Evolutionary conservation across 2,888 invertebrate genomes (phyloP), one percentile per base, ranked within the genome.

Genomic region (Lepidonotus clava): DNA sequence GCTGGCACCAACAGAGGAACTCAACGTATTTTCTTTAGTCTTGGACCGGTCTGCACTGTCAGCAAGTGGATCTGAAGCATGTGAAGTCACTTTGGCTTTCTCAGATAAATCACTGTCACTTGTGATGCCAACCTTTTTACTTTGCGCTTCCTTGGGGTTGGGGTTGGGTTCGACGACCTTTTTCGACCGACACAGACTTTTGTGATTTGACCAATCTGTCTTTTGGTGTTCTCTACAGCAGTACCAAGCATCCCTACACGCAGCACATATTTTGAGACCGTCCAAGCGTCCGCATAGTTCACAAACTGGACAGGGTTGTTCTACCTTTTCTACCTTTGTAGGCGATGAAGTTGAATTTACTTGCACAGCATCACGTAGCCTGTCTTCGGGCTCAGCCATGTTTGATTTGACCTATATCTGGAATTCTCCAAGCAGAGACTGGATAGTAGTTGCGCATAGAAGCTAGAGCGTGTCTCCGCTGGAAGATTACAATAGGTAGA

Each of bases 171-270:
- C 28, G n/a, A n/a, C n/a, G n/a, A n/a, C n/a, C n/a, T n/a, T n/a
- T n/a, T 41, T 34, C 28, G 24, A 28, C 84, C 83, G 89, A 83
- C 92, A 92, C n/a, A 84, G 83, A 53, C 86, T 86, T 87, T 92
- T 92, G 88, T 93, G 93, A 32, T 88, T 87, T 66, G 91, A 90
- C 93, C 93, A 93, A 84, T 93, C 91, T 11, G 88, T 87, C 84
- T 89, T 90, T 87, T 93, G 93, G 85, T 93, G 93, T 34, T 92
- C 92, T 86, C 90, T 92, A 36, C 91, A 89, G 88, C 93, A 93
- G 89, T 93, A 93, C 90, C 91, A 92, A 8, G 92, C 89, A 56
- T 87, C 88, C 84, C 90, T 89, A 89, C 93, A 93, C 21, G 91
- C 90, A 5, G 90, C 89, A 90, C 93, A 93, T 46, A 92, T 85